These are phyloP conservation scores for Tachysurus fulvidraco DNA, from an alignment of 2,113 vertebrate genomes.

Conservation along the genomic window DNA sequence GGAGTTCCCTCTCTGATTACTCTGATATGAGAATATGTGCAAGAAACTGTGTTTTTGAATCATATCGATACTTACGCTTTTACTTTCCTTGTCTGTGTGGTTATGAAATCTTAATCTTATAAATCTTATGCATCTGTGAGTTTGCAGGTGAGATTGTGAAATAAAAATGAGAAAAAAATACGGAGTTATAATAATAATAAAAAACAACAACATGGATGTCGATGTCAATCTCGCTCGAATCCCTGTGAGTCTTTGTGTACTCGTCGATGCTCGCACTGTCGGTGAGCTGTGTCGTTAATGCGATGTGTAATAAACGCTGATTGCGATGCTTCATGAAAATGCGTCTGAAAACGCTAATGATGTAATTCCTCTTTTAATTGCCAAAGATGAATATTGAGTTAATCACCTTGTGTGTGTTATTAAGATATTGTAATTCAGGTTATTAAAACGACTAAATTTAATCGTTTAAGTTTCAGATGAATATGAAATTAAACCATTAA, in stretches of 20 bases:
- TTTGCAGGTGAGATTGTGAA: conserved; percentile 43
- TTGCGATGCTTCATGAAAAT: background rate
- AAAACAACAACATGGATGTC: conserved; percentile 55
- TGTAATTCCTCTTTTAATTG: background rate
- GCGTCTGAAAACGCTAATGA: background rate
- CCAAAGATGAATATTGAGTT: background rate
- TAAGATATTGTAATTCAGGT: background rate
- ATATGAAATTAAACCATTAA: background rate
- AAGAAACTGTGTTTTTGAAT: conserved; percentile 43
- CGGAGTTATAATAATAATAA: conserved; percentile 3
- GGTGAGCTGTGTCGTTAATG: background rate
- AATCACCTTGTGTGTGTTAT: background rate
- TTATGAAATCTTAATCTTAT: conserved; percentile 46
- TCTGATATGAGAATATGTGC: conserved; percentile 33
- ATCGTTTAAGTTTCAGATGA: background rate
- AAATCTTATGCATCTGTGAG: conserved; percentile 40
- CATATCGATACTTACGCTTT: conserved; percentile 23
- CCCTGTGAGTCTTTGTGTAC: background rate
- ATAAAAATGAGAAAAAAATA: conserved; percentile 29
- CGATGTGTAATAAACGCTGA: background rate
- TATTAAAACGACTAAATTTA: background rate
- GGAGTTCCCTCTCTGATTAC: conserved; percentile 22
- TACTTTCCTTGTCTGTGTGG: conserved; percentile 44
- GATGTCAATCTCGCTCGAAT: background rate
- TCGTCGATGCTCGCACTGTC: background rate